Conservation (phyloP, 2,113 vertebrate genomes). For the Plecotus auritus region DNA sequence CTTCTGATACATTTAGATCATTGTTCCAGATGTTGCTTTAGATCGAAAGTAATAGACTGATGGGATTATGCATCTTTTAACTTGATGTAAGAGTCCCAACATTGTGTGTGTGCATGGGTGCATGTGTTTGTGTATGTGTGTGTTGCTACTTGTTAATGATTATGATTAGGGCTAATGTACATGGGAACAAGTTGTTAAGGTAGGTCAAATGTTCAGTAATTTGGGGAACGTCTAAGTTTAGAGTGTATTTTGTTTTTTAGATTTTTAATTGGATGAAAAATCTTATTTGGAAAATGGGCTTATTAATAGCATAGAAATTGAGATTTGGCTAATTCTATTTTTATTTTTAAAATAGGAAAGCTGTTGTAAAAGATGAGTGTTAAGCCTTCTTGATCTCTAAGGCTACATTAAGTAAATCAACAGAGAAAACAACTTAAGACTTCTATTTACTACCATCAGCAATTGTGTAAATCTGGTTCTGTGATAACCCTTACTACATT, state of each 20-base stretch:
- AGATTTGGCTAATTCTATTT: background rate
- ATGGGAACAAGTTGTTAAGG: background rate
- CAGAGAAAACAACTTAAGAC: background rate
- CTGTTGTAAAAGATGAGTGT: background rate
- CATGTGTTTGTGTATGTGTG: background rate
- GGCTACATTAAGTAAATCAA: constrained; percentile 19
- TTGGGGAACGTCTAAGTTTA: background rate
- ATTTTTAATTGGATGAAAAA: background rate
- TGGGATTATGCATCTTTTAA: background rate
- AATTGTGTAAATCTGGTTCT: constrained; percentile 2
- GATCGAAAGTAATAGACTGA: background rate
- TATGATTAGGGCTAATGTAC: background rate
- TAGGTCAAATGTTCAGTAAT: background rate
- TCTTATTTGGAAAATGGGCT: background rate
- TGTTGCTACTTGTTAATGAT: background rate
- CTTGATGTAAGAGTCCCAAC: background rate
- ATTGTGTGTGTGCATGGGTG: background rate
- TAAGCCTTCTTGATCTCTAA: background rate
- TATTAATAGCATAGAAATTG: background rate
- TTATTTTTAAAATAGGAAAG: constrained; percentile 29
- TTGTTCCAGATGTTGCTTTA: background rate
- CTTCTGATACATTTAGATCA: background rate
- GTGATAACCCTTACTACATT: constrained; percentile 21
- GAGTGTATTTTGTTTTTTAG: background rate
- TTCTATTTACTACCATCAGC: background rate